phyloP scores from a whole-genome alignment of 2,888 invertebrate genomes.

The Tholera decimalis region DNA sequence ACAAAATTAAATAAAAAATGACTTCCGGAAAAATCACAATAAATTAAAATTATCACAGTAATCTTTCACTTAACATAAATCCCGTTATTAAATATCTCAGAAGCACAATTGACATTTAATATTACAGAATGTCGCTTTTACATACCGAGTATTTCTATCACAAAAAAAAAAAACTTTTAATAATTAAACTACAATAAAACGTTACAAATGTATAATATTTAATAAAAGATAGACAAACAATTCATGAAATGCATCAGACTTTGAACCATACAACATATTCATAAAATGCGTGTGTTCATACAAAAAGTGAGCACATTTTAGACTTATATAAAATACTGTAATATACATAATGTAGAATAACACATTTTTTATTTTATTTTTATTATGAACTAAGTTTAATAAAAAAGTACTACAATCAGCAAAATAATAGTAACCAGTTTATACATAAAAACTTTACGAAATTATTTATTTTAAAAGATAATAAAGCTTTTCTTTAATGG shows the following conservation, averaged over 20 bases:
- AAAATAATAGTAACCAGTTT: slow-evolving; percentile 21
- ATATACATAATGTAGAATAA: slow-evolving; percentile 7
- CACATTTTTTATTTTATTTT: not conserved
- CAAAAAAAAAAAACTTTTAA: slow-evolving; percentile 42
- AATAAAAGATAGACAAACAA: slow-evolving; percentile 33
- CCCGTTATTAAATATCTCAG: slow-evolving; percentile 43
- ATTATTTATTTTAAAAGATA: not conserved
- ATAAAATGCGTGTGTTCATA: slow-evolving; percentile 29
- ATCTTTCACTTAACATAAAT: slow-evolving; percentile 61
- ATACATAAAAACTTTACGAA: slow-evolving; percentile 2
- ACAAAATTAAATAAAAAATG: slow-evolving; percentile 45
- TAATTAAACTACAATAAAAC: slow-evolving; percentile 30
- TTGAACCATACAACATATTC: slow-evolving; percentile 39
- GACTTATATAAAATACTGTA: slow-evolving; percentile 18
- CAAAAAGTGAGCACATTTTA: slow-evolving; percentile 16
- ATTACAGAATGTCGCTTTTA: slow-evolving; percentile 35
- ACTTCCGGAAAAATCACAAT: slow-evolving; percentile 55
- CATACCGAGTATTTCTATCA: slow-evolving; percentile 51
- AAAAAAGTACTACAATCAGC: not conserved
- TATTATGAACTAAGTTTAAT: not conserved
- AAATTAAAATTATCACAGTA: slow-evolving; percentile 69
- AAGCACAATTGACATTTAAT: slow-evolving; percentile 51
- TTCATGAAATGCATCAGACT: slow-evolving; percentile 49
- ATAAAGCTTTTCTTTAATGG: slow-evolving; percentile 6
- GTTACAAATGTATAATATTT: slow-evolving; percentile 16